A percentile compares a stretch with the other conserved stretches of the same genome.
phyloP scores from a whole-genome alignment of 2,888 invertebrate species.

The Drosophila ezoana region DNA sequence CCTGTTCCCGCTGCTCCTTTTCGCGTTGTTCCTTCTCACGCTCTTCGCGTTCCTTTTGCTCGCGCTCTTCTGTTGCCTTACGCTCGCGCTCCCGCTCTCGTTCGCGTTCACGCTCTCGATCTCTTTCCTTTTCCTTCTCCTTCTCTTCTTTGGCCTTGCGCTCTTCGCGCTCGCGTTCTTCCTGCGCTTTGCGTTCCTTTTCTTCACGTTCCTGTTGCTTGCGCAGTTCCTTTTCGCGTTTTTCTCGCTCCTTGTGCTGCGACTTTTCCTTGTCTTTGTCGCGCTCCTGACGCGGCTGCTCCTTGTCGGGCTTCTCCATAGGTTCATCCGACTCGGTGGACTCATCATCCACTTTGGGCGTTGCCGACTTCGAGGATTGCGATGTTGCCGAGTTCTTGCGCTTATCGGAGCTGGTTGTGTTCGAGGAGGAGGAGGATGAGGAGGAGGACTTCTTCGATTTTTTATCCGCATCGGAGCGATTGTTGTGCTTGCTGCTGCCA shows the following conservation, averaged over 20 bases:
- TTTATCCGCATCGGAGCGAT: conserved; percentile 78
- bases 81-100: conserved; percentile 55
- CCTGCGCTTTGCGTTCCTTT: conserved; percentile 54
- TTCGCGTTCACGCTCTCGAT: conserved; percentile 69
- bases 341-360: conserved; percentile 70
- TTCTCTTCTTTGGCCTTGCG: conserved; percentile 72
- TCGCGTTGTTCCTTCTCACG: conserved; percentile 67
- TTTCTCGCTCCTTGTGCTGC: conserved; percentile 59
- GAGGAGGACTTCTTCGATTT: conserved; percentile 67
- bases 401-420: conserved; percentile 56
- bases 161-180: conserved; percentile 75
- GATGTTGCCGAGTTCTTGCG: conserved; percentile 76
- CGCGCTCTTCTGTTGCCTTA: conserved; percentile 58
- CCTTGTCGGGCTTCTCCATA: conserved; percentile 57
- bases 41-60: conserved; percentile 74
- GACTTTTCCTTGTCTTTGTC: conserved; percentile 53
- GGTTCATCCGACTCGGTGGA: conserved; percentile 74
- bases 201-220: conserved; percentile 71
- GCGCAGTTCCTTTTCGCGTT: conserved; percentile 59
- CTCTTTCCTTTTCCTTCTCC: conserved; percentile 74
- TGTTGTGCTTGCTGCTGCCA: conserved; percentile 78
- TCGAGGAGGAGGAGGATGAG: conserved; percentile 24
- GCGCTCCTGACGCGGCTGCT: conserved; percentile 38
- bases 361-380: conserved; percentile 63
- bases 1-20: conserved; percentile 74